Conservation (phyloP, 2,113 vertebrate species). For the Neolamprologus kungweensis region DNA sequence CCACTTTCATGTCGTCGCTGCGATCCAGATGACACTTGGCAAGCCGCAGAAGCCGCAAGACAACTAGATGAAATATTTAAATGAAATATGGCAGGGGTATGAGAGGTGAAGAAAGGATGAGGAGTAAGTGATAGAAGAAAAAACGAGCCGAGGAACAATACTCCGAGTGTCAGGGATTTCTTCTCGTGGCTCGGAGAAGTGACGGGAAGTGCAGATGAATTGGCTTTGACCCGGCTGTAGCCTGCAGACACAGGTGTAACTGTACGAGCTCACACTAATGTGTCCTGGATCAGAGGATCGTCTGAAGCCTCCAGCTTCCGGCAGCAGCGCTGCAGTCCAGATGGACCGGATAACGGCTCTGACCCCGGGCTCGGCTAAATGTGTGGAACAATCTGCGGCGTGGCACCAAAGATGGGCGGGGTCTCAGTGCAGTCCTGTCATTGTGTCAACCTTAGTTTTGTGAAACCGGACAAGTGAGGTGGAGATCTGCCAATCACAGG, state of each 20-base stretch:
- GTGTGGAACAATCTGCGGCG: neutral
- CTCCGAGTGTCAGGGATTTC: constrained; percentile 69
- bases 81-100: constrained; percentile 75
- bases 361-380: neutral
- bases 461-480: neutral
- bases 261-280: neutral
- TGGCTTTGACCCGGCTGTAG: constrained; percentile 1
- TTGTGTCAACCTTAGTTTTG: neutral
- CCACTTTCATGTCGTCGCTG: constrained; percentile 77
- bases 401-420: neutral
- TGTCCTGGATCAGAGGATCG: neutral
- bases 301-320: neutral
- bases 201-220: constrained; percentile 71
- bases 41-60: constrained; percentile 79
- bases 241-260: neutral
- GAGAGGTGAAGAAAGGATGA: constrained; percentile 56
- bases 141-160: neutral
- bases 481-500: neutral
- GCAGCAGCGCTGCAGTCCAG: neutral
- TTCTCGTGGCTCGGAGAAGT: constrained; percentile 51
- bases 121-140: neutral
- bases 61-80: constrained; percentile 95
- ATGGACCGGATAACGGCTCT: neutral
- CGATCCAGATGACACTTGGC: constrained; percentile 87
- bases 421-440: neutral